Evolutionary conservation across 2,797 vertebrate species (phyloP).

Genomic region (Acanthurus tractus): DNA sequence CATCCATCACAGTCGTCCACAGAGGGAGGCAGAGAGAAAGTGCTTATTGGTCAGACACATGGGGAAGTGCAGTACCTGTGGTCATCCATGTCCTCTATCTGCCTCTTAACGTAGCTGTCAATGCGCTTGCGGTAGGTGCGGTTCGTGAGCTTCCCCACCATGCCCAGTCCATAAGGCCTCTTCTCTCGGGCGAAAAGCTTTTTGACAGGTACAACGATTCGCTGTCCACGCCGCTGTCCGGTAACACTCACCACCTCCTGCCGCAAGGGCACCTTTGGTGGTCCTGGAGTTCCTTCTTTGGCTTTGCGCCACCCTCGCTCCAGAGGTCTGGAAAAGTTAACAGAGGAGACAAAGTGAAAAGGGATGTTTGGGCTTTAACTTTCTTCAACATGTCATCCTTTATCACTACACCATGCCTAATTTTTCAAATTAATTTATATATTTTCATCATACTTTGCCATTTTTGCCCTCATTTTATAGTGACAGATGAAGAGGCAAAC

Average conservation of each 20-base stretch:
- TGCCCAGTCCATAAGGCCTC: constrained; percentile 95
- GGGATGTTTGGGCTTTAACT: neutral
- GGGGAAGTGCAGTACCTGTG: constrained; percentile 86
- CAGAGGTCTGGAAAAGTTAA: constrained; percentile 85
- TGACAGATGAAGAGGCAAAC: too few species aligned
- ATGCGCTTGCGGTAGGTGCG: constrained; percentile 97
- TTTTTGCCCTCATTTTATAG: too few species aligned
- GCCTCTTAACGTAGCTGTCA: constrained; percentile 96
- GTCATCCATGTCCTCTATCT: constrained; percentile 98
- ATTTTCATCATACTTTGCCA: too few species aligned
- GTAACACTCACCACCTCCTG: constrained; percentile 96
- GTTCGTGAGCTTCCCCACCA: constrained; percentile 98
- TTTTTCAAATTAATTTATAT: too few species aligned
- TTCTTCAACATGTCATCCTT: neutral
- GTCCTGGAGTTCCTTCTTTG: constrained; percentile 90
- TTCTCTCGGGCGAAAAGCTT: constrained; percentile 97
- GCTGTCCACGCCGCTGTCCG: constrained; percentile 93
- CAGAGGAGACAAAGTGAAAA: neutral
- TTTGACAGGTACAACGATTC: constrained; percentile 93
- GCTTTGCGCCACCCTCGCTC: constrained; percentile 94
- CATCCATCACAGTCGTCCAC: constrained; percentile 24
- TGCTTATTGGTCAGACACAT: neutral
- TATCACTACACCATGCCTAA: neutral
- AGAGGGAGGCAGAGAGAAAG: neutral
- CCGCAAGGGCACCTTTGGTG: constrained; percentile 94